Percentiles rank a stretch among this genome's conserved stretches.
Conservation (phyloP, 2,797 vertebrate genomes). For the Martes flavigula region DNA sequence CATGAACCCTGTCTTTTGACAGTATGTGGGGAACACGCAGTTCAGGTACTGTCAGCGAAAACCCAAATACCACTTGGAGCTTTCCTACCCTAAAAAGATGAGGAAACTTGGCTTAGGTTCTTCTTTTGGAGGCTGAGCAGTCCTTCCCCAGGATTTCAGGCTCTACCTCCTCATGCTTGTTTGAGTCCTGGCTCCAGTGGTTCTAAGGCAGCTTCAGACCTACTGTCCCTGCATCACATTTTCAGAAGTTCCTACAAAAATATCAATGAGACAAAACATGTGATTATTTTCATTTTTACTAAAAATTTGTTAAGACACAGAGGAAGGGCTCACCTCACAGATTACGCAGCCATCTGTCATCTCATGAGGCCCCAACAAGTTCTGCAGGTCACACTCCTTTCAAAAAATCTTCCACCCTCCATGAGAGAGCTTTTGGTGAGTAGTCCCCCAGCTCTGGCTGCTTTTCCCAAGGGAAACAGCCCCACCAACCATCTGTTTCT, state of each 20-base stretch:
- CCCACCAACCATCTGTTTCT: not conserved
- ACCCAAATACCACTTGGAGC: not conserved
- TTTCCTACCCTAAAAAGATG: not conserved
- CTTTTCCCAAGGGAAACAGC: not conserved
- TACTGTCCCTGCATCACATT: not conserved
- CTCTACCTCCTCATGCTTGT: not conserved
- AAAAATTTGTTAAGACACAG: not conserved
- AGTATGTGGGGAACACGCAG: not conserved
- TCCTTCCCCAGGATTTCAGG: not conserved
- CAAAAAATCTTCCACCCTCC: not conserved
- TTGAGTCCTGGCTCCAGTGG: not conserved
- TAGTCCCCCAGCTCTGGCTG: not conserved
- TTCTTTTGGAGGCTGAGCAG: not conserved
- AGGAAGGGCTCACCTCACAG: not conserved
- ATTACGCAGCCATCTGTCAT: not conserved
- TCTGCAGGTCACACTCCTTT: not conserved
- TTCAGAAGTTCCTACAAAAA: not conserved
- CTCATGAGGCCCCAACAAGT: not conserved
- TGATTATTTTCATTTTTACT: not conserved
- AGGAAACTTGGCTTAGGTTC: not conserved
- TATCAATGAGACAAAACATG: not conserved
- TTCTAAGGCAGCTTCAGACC: not conserved
- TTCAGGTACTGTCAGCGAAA: not conserved
- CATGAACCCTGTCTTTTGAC: not conserved
- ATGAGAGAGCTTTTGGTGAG: not conserved